Base-by-base conservation (phyloP, 2,888 invertebrate genomes). In the Piscicola geometra region DNA sequence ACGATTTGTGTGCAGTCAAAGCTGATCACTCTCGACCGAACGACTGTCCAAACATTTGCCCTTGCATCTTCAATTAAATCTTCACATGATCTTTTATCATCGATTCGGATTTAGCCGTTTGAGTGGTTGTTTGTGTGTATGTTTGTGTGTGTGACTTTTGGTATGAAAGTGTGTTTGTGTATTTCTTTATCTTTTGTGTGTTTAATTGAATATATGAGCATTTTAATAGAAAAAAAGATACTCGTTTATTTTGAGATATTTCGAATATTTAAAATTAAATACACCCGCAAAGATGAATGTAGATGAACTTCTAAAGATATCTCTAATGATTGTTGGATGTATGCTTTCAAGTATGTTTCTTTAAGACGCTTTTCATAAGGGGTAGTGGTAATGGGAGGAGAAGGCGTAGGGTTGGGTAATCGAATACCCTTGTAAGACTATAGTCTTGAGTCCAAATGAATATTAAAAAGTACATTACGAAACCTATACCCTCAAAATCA, bases 121-220 rank as follows among this genome's bases (percentile, higher is more conserved):
- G n/a, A n/a, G n/a, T n/a, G n/a, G n/a, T n/a, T n/a, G n/a, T n/a
- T n/a, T 67, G 67, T 67, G 12, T 41, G n/a, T 75, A 66, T 69
- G 25, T 56, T 25, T 30, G 30, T 70, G 56, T 56, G 41, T 71
- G 56, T 70, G n/a, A 70, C 41, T 41, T 41, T 41, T 41, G 9
- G 30, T 70, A n/a, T 50, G 15, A 18, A n/a, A n/a, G n/a, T 56
- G 32, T 32, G 32, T 56, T 15, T 41, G 47, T 70, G 71, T 21
- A 28, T 70, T 21, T 41, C 5, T 70, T 36, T 41, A 25, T 70
- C 9, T 41, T 15, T 21, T 15, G 5, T 70, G 67, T 33, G 5
- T 67, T 3, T 33, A 3, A n/a, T 32, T 33, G 35, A 28, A 28
- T 15, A 32, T 67, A 32, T 33, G 35, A n/a, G n/a, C n/a, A n/a